Evolutionary conservation across 2,113 vertebrate genomes (phyloP), one percentile per base, ranked within the genome.

Genomic region (Axis porcinus): DNA sequence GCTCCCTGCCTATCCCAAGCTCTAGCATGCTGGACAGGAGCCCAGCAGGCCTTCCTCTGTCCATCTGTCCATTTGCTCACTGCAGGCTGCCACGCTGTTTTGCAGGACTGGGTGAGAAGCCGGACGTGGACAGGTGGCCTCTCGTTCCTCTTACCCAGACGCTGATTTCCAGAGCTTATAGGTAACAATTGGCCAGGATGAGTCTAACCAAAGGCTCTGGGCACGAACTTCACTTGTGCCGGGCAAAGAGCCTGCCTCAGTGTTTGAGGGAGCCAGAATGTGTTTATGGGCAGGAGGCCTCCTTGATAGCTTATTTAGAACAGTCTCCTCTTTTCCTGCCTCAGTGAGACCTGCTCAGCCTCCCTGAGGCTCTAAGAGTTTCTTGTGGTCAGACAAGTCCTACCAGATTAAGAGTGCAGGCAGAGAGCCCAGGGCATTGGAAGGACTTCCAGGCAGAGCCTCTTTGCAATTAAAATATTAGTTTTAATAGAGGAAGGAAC

Each of bases 51-150:
- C 85, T 81, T 23, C 11, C 16, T 87, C 43, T 7, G 6, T 83
- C 50, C 4, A 4, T 8, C 3, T 1, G 1, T 45, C 15, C 3
- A 1, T 13, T 25, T n/a, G 40, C 28, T 74, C 28, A 0, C 47
- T 5, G 4, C 23, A 57, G 57, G n/a, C 27, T 2, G 4, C 36
- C 43, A 1, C 2, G 1, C n/a, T 57, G 36, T 13, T n/a, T 67
- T 45, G 9, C 2, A 3, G 52, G 36, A 27, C 11, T 11, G 15
- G 40, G 15, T 45, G 23, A 43, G 85, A 54, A 62, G 54, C 11
- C 0, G 4, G 13, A 19, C 21, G 3, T 27, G 17, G 43, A 4
- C 25, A 30, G 40, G 64, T 11, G 50, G 36, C 10, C 1, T 21
- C 21, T 16, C 6, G 50, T 67, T 16, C 6, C 70, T 60, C 11